Evolutionary conservation across 2,888 invertebrate genomes (phyloP), one percentile per base, ranked within the genome.

Genomic region (Dryococelus australis): DNA sequence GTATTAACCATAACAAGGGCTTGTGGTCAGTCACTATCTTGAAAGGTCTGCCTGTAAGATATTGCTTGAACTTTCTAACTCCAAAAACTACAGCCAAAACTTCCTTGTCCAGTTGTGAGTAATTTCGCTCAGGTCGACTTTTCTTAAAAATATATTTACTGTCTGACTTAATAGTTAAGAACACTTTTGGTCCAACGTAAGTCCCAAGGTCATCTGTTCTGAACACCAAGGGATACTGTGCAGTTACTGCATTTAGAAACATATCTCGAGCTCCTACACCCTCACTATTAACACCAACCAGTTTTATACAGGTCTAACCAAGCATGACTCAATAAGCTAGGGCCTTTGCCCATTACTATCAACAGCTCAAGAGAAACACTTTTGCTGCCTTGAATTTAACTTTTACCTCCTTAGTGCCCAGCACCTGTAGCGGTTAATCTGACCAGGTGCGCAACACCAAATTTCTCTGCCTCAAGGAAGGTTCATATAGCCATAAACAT

Each of bases 1-100:
- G 87, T 51, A 91, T 89, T 26, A 91, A 90, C 12, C 89, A 87
- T 85, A 88, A 85, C 16, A 90, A 85, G 12, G 90, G 86, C 43
- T 88, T 87, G 87, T 89, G 88, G 86, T 91, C 91, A 20, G 65
- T 10, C 6, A 16, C 65, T n/a, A 65, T 65, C 24, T 5, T 65
- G 2, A 65, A 65, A 16, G 20, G n/a, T 24, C 24, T 65, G n/a
- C 65, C n/a, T 65, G n/a, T n/a, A 16, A 24, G 65, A 16, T 65
- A 65, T n/a, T n/a, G 65, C 65, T n/a, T 65, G 65, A 65, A 65
- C n/a, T 65, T 65, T 0, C 0, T 65, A 1, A 65, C 20, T 13
- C 47, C 10, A 16, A 47, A 47, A n/a, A 16, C 6, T 9, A 65
- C 8, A 3, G 65, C 24, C 24, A 65, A n/a, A 24, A 24, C 65